A percentile compares a stretch with the other conserved stretches of the same genome.
Conservation (phyloP, 2,797 vertebrate genomes). For the Bucorvus abyssinicus region DNA sequence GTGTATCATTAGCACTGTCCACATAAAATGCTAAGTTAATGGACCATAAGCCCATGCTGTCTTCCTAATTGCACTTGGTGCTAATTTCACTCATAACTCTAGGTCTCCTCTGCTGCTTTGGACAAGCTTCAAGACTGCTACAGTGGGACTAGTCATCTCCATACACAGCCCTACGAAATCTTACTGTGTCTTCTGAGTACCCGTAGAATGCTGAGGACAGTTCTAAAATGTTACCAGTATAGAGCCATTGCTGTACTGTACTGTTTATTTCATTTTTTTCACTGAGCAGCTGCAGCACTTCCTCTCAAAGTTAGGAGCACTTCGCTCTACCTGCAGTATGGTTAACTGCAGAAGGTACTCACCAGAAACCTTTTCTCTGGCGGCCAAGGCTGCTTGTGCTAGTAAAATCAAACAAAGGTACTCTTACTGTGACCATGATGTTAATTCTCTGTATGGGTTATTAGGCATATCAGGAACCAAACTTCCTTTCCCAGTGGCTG, state of each 20-base stretch:
- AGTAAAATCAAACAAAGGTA: not conserved
- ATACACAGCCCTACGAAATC: not conserved
- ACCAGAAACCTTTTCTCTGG: not conserved
- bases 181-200: not conserved
- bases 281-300: not conserved
- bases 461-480: not conserved
- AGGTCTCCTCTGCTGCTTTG: not conserved
- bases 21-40: not conserved
- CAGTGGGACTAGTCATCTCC: not conserved
- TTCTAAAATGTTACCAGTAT: not conserved
- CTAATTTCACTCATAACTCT: not conserved
- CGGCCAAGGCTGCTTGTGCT: not conserved
- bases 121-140: not conserved
- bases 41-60: not conserved
- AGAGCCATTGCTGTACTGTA: not conserved
- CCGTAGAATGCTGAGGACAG: not conserved
- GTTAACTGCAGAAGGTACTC: not conserved
- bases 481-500: not conserved
- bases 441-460: not conserved
- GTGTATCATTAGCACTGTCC: not conserved
- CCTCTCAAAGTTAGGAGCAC: not conserved
- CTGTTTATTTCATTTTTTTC: not conserved
- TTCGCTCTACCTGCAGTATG: not conserved
- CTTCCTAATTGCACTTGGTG: not conserved
- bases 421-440: not conserved